Percentiles rank a stretch among this genome's conserved stretches.
Evolutionary conservation across 1,140 invertebrate genomes (phyloP).

Genomic region (Cydia strobilella): DNA sequence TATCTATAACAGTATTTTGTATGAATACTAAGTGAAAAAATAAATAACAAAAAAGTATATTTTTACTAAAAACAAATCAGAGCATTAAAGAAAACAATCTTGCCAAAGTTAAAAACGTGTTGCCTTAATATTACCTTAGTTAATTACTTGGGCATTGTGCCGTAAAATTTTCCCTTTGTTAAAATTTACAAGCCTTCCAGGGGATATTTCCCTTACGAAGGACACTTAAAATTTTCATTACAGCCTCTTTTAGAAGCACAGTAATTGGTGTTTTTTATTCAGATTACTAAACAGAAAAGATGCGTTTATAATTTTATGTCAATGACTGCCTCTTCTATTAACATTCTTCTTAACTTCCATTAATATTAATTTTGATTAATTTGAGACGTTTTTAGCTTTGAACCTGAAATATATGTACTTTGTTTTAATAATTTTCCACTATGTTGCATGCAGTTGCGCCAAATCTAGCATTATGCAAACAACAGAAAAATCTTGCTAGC

Average conservation of each 20-base stretch:
- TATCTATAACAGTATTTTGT: no score
- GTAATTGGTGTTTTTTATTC: slow-evolving; percentile 19
- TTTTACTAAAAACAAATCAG: no score
- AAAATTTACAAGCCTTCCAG: slow-evolving; percentile 26
- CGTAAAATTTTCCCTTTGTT: slow-evolving; percentile 25
- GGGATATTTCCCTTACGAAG: slow-evolving; percentile 14
- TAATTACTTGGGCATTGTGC: slow-evolving; percentile 25
- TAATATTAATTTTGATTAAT: not conserved
- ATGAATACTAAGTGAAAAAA: no score
- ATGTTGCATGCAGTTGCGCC: no score
- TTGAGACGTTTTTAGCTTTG: not conserved
- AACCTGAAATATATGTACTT: not conserved
- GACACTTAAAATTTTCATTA: slow-evolving; percentile 27
- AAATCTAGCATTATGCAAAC: no score
- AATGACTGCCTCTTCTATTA: not conserved
- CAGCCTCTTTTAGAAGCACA: slow-evolving; percentile 1
- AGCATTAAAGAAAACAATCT: not conserved
- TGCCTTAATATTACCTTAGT: slow-evolving; percentile 28
- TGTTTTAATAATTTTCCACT: not conserved
- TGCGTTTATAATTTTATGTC: not conserved
- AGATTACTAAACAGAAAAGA: not conserved
- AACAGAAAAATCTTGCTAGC: no score
- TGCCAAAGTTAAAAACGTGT: slow-evolving; percentile 22
- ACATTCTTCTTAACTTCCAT: no score
- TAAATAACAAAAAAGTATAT: no score